These are phyloP conservation scores for Cerceris rybyensis DNA, from an alignment of 2,888 invertebrate species.

Conservation along the genomic window DNA sequence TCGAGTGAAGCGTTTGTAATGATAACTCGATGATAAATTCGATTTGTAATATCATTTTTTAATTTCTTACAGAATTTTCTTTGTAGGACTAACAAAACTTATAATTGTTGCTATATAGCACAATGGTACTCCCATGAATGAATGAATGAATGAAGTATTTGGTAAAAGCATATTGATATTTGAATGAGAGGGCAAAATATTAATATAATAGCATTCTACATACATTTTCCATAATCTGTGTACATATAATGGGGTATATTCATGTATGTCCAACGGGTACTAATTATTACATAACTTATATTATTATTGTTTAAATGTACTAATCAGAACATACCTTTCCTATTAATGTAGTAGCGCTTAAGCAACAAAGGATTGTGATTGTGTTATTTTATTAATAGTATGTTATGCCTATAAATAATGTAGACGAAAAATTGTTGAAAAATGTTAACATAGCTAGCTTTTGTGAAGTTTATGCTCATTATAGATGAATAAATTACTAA, in stretches of 20 bases:
- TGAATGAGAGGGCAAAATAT: slow-evolving; percentile 82
- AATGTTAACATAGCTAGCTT: slow-evolving; percentile 63
- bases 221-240: slow-evolving; percentile 60
- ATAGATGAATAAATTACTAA: slow-evolving; percentile 52
- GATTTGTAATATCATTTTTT: slow-evolving; percentile 66
- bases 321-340: slow-evolving; percentile 60
- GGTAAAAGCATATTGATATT: slow-evolving; percentile 72
- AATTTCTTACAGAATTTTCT: slow-evolving; percentile 69
- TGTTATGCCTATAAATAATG: slow-evolving; percentile 42
- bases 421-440: slow-evolving; percentile 44
- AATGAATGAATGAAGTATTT: slow-evolving; percentile 71
- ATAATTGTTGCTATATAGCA: slow-evolving; percentile 67
- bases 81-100: slow-evolving; percentile 79
- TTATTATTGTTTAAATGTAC: slow-evolving; percentile 57
- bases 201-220: slow-evolving; percentile 78
- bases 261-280: slow-evolving; percentile 71
- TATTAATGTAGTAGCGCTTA: slow-evolving; percentile 63
- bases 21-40: slow-evolving; percentile 73
- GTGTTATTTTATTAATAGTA: slow-evolving; percentile 56
- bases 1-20: slow-evolving; percentile 80
- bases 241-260: slow-evolving; percentile 64
- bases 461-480: slow-evolving; percentile 61
- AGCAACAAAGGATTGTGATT: slow-evolving; percentile 58
- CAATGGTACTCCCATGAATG: slow-evolving; percentile 70
- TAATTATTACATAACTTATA: slow-evolving; percentile 65